Evolutionary conservation across 2,113 vertebrate species (phyloP), one percentile per base, ranked within the genome.

Genomic region (Cavia aperea): DNA sequence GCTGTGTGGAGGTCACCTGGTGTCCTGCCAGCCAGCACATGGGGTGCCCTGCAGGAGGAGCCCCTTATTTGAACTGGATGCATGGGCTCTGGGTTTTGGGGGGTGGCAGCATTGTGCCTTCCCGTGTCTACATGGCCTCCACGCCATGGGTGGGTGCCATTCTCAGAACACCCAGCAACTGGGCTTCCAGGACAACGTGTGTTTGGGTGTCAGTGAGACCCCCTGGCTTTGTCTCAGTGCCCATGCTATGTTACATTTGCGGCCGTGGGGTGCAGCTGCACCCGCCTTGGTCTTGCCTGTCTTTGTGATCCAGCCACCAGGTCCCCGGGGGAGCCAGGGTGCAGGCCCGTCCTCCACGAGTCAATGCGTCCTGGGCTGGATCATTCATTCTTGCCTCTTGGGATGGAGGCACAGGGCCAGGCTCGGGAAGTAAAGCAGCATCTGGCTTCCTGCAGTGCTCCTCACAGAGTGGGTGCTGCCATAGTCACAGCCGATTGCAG

Each of bases 241-340:
- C 60, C 2, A 2, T 1, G 2, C 7, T 26, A 1, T 62, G 54
- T 75, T 58, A 66, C 3, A 54, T 12, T 66, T 4, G 1, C 3
- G 24, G 23, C 36, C 56, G 5, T 82, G 23, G 46, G 9, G 14
- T 31, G 11, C 63, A 7, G 33, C 29, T 70, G 49, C 10, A 18
- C 70, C 19, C 33, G 82, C 26, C 36, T 13, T 81, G 43, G 1
- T 90, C 29, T 60, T 14, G 33, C 79, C 51, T 29, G 60, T 60
- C 33, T 83, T 86, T 26, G 73, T 19, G 3, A n/a, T 72, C 93
- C 58, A 72, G 77, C 39, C 13, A 49, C 12, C 15, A 26, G 51
- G 46, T 86, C 60, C 85, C 36, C 39, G 62, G 46, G 83, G 81
- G 75, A 66, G 46, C 68, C 18, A 33, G 73, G n/a, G 60, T 46